Percentiles rank a stretch among this genome's conserved stretches.
Conservation (phyloP, 2,888 invertebrate genomes). For the Argyresthia albistria region DNA sequence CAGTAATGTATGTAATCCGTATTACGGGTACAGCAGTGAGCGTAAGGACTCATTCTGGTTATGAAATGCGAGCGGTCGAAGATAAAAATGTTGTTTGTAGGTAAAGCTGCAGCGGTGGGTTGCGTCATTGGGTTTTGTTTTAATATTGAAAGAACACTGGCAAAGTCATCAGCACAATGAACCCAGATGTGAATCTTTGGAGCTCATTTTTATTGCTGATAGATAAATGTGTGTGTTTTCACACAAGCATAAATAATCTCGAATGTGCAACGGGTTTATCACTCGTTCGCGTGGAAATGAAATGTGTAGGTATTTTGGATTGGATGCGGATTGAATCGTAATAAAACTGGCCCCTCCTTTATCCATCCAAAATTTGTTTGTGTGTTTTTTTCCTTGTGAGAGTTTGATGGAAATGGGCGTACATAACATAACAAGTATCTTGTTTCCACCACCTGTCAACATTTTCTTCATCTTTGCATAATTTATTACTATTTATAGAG, state of each 20-base stretch:
- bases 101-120: constrained; percentile 16
- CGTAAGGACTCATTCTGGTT: neutral
- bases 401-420: too few species aligned
- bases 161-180: constrained; percentile 62
- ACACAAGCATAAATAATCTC: constrained; percentile 7
- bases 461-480: too few species aligned
- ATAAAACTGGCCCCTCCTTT: too few species aligned
- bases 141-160: constrained; percentile 28
- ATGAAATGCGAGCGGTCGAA: neutral
- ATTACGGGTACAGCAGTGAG: too few species aligned
- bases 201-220: constrained; percentile 39
- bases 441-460: too few species aligned
- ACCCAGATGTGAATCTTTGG: constrained; percentile 51
- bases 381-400: too few species aligned
- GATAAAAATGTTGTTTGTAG: neutral
- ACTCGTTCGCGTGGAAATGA: neutral
- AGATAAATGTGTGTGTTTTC: constrained; percentile 32
- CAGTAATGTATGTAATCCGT: too few species aligned
- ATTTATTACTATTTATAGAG: too few species aligned
- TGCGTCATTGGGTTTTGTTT: constrained; percentile 30
- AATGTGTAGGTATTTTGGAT: neutral
- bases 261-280: neutral
- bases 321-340: too few species aligned
- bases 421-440: too few species aligned
- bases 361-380: too few species aligned